Base-by-base conservation (phyloP, 2,888 invertebrate genomes). In the Cremastinae sp. region DNA sequence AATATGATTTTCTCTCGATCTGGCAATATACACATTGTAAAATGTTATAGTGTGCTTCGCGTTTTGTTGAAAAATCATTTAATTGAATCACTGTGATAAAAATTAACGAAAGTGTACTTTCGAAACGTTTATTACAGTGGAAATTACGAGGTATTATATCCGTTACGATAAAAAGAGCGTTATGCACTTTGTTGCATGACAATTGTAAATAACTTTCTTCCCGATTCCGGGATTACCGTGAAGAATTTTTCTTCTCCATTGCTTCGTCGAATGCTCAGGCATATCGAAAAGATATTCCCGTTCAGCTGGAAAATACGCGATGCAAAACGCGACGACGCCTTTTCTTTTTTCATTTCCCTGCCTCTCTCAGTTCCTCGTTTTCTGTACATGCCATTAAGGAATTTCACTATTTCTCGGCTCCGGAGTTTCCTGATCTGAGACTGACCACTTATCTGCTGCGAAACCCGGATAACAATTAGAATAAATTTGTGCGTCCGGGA, bases 361-460 rank as follows among this genome's bases (percentile, higher is more conserved):
- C n/a, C n/a, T n/a, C n/a, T n/a, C n/a, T n/a, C n/a, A n/a, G n/a
- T n/a, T n/a, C n/a, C n/a, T n/a, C n/a, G n/a, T n/a, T n/a, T n/a
- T n/a, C n/a, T n/a, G n/a, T n/a, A n/a, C 53, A 14, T 34, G 12
- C 12, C 16, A 10, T 58, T 16, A 10, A 22, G 36, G 20, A 59
- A 61, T 51, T 65, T 53, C 59, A 38, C 53, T 45, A 36, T 43
- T 53, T 22, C 51, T 66, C 53, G 20, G 0, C n/a, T 36, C n/a
- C n/a, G n/a, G n/a, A n/a, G 45, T 59, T 73, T 73, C 73, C 73
- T 66, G 36, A 59, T 66, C 54, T 45, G 45, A 47, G 47, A n/a
- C 22, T 12, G 64, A 16, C 20, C 36, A 14, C 20, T 65, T 10
- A 22, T 34, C 66, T 36, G 43, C 41, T n/a, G 36, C 66, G 47